Percentiles rank a stretch among this genome's conserved stretches.
Conservation (phyloP, 2,113 vertebrate genomes). For the Nothobranchius kuhntae region DNA sequence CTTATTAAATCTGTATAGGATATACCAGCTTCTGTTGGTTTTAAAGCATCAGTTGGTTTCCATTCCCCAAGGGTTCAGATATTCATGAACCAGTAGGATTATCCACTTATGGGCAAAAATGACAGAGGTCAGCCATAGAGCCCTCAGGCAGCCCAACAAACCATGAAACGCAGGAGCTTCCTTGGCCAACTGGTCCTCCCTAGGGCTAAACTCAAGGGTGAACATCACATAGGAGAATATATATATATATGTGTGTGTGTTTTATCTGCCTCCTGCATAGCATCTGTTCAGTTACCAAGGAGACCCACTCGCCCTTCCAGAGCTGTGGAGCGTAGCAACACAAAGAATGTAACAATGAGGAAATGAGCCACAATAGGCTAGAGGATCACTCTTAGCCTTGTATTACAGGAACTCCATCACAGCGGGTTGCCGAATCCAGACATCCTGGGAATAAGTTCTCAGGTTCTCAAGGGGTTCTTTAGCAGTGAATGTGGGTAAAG, state of each 20-base stretch:
- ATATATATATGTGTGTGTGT: constrained; percentile 5
- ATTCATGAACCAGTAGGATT: constrained; percentile 41
- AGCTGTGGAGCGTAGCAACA: constrained; percentile 52
- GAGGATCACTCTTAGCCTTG: constrained; percentile 35
- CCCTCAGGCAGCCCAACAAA: constrained; percentile 60
- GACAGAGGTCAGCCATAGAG: constrained; percentile 58
- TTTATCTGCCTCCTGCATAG: constrained; percentile 35
- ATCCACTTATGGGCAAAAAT: constrained; percentile 36
- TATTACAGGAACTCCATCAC: constrained; percentile 18
- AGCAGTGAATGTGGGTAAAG: constrained; percentile 5
- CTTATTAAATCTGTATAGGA: constrained; percentile 21
- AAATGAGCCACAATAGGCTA: constrained; percentile 44
- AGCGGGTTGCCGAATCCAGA: constrained; percentile 43
- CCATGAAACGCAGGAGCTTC: constrained; percentile 71
- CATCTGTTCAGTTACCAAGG: constrained; percentile 61
- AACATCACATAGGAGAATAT: constrained; percentile 41
- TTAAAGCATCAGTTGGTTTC: constrained; percentile 35
- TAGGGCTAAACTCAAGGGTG: constrained; percentile 42
- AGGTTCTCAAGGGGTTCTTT: constrained; percentile 9
- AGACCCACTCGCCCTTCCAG: constrained; percentile 30
- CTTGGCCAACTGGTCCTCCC: constrained; percentile 61
- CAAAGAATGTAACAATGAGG: constrained; percentile 31
- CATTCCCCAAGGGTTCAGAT: constrained; percentile 37
- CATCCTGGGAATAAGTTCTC: constrained; percentile 33
- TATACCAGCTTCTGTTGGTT: constrained; percentile 11